Evolutionary conservation across 2,888 invertebrate species (phyloP), one percentile per base, ranked within the genome.

Genomic region (Cynaeus angustus): DNA sequence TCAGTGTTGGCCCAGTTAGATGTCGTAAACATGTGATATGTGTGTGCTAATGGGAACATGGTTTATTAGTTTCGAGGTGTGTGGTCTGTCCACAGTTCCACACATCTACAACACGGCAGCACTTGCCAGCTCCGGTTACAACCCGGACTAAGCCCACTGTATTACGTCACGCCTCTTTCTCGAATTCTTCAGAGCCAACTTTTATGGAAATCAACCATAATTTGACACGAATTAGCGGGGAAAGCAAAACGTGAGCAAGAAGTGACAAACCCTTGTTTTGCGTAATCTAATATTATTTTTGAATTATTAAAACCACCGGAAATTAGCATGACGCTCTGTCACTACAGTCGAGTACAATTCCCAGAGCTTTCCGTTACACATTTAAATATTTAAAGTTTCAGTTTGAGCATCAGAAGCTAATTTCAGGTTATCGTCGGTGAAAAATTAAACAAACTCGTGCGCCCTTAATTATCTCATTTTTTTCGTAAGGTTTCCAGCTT

Each of bases 201-300:
- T 7, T 33, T 33, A 33, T 21, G 2, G 9, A 41, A 41, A 56
- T 43, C 41, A 38, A 10, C 55, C 14, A 5, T 10, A 21, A 26
- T 56, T 59, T 30, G 14, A 16, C 45, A n/a, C 38, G 14, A 6
- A 14, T 53, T 62, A 45, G 48, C 10, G 33, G 21, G 3, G 14
- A 58, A 48, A 67, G 9, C 46, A 50, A 50, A 50, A 50, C 28
- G 12, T 55, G 68, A 13, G 9, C 56, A 43, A 48, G 62, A 62
- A 68, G 77, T 77, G 78, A 79, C 78, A 77, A 77, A 76, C 79
- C 78, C 78, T 77, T 73, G 77, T 78, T 75, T 74, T 9, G 61
- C 53, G 69, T 78, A 78, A 78, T 77, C 73, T 75, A 74, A 77
- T 78, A 75, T 72, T 65, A 71, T 72, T 70, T 71, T 66, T 73